phyloP scores from a whole-genome alignment of 37 sponge, comb jelly and placozoan species.

The Petrosia ficiformis region DNA sequence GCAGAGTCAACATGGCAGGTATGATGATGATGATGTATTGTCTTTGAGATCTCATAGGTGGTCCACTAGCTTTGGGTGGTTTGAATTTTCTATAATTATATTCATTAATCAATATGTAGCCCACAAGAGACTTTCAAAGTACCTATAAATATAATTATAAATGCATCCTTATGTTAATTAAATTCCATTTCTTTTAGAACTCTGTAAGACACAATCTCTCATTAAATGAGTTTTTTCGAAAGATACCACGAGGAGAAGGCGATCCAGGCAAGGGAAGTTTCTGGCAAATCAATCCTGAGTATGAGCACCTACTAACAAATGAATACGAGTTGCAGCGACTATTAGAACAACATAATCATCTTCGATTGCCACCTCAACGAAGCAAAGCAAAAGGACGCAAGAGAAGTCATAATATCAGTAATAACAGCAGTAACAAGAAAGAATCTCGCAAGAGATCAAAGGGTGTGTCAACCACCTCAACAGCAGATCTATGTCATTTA shows the following conservation, averaged over 20 bases:
- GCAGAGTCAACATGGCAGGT: conserved; percentile 92
- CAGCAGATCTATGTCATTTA: conserved; percentile 41
- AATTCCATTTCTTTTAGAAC: conserved; percentile 44
- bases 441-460: not conserved
- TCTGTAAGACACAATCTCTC: conserved; percentile 80
- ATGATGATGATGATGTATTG: not conserved
- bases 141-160: not conserved
- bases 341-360: conserved; percentile 1
- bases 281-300: conserved; percentile 83
- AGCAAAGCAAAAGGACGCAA: conserved; percentile 32
- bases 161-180: too few species aligned
- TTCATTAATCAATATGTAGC: too few species aligned
- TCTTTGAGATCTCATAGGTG: too few species aligned
- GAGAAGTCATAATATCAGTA: conserved; percentile 18
- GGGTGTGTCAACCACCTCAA: not conserved
- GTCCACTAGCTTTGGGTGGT: too few species aligned
- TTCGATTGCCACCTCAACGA: not conserved
- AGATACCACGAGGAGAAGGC: conserved; percentile 71
- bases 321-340: not conserved
- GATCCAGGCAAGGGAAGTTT: conserved; percentile 76
- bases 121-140: not conserved
- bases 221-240: conserved; percentile 61
- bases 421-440: not conserved
- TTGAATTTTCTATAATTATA: too few species aligned
- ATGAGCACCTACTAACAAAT: conserved; percentile 44